Evolutionary conservation across 2,888 invertebrate genomes (phyloP), one percentile per base, ranked within the genome.

Genomic region (Choreutis nemorana): DNA sequence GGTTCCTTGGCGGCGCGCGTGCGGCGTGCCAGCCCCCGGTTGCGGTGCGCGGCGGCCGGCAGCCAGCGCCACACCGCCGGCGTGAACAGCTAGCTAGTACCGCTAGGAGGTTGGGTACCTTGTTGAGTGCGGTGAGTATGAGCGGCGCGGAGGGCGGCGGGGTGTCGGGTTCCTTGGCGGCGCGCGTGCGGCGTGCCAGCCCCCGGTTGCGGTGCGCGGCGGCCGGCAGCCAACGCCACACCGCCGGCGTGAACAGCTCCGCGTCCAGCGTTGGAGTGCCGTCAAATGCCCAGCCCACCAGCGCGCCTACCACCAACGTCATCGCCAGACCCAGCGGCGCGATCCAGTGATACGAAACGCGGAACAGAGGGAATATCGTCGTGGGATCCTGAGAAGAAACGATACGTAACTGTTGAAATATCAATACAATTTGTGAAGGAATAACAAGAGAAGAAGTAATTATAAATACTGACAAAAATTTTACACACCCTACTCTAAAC

Each of bases 331-430:
- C 91, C 28, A 90, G 72, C 1, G 89, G 87, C 21, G 90, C 87
- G 33, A 91, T 87, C 91, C 91, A 91, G 55, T 90, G 86, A 59
- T 90, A 92, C 0, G 91, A 91, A 24, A 92, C 50, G 6, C 89
- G 84, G 65, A 90, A 91, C 8, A 91, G 55, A 0, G 89, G 87
- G 56, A 90, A 91, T 26, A 87, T 78, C 18, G 58, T 49, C 41
- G 62, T 59, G 3, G 80, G 70, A 29, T 72, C 65, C 62, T 80
- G 63, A 8, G 42, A 29, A 35, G 23, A 20, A 57, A 39, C 3
- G 44, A 45, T 32, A 55, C 14, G n/a, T n/a, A n/a, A n/a, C n/a
- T n/a, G n/a, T n/a, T n/a, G n/a, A n/a, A n/a, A n/a, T n/a, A n/a
- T n/a, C n/a, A n/a, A n/a, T n/a, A n/a, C n/a, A n/a, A n/a, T n/a